Base-by-base conservation (phyloP, 2,888 invertebrate species). In the Oscheius sp. region DNA sequence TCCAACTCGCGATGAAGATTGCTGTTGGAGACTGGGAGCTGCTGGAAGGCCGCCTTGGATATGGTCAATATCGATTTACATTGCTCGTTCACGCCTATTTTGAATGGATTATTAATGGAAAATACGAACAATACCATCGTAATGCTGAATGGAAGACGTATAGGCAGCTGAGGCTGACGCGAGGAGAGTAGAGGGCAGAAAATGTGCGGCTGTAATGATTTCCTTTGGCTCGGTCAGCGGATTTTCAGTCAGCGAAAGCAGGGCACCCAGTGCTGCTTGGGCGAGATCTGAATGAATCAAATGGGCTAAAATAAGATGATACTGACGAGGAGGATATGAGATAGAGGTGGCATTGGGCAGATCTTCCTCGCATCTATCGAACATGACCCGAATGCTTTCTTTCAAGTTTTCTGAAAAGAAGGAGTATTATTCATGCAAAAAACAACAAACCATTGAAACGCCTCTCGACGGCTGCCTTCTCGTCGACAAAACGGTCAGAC, bases 121-220 rank as follows among this genome's bases (percentile, higher is more conserved):
- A 65, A 35, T 21, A 62, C n/a, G 29, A 62, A 74, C 32, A 65
- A 21, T 32, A 79, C 85, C 85, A 76, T 88, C 88, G 66, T 79
- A 88, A 62, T 86, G 85, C 68, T 85, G 81, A 59, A 88, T 88
- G 62, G 81, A 82, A 59, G 94, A 93, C 0, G 93, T 93, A 89
- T 94, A 94, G 2, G 94, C 93, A 9, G 94, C 93, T 1, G 94
- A 93, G 89, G 93, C 93, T n/a, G 94, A 94, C 84, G 93, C 92
- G 63, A 94, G 90, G 78, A 94, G 91, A 87, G 92, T 92, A 68
- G 92, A 92, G 3, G 93, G 91, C 65, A 93, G 89, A 65, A 91
- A 90, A 89, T 93, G 93, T 4, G 92, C 91, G 75, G 92, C 91
- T 76, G 90, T 90, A 29, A 92, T 90, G 32, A 74, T 80, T 2